Evolutionary conservation across 1,140 invertebrate genomes (phyloP).

Genomic region (Lordiphosa collinella): DNA sequence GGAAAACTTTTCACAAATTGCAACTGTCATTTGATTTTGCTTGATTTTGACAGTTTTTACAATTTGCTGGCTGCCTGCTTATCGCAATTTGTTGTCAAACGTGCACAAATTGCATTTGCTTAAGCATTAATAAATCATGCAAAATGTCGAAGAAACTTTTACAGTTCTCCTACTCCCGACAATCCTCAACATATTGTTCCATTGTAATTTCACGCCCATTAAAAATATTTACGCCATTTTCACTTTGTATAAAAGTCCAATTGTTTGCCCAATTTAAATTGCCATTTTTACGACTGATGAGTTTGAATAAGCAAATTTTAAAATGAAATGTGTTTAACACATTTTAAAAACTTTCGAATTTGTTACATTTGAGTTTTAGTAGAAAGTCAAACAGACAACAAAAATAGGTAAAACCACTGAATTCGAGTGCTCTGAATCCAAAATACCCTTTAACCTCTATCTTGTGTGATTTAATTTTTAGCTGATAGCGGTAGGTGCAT

Average conservation of each 20-base stretch:
- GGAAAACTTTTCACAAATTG: conserved; percentile 58
- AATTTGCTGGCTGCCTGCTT: conserved; percentile 27
- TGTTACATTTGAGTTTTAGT: too few species aligned
- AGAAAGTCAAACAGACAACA: too few species aligned
- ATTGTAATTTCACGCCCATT: conserved; percentile 24
- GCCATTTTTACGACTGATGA: conserved; percentile 12
- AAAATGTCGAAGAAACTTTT: conserved; percentile 26
- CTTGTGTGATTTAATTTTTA: too few species aligned
- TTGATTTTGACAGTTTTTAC: conserved; percentile 59
- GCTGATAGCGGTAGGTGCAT: too few species aligned
- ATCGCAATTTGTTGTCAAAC: conserved; percentile 62
- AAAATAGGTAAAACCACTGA: too few species aligned
- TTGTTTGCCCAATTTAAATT: conserved; percentile 42
- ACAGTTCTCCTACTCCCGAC: neutral
- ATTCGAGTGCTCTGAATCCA: too few species aligned
- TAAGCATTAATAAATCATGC: conserved; percentile 54
- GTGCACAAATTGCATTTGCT: conserved; percentile 45
- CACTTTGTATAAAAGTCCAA: conserved; percentile 4
- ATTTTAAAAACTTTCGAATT: too few species aligned
- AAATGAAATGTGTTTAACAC: neutral
- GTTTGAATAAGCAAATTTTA: neutral
- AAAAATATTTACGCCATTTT: conserved; percentile 25
- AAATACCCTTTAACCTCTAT: too few species aligned
- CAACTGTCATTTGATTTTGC: conserved; percentile 65
- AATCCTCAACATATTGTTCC: neutral